A percentile compares a stretch with the other conserved stretches of the same genome.
Evolutionary conservation across 2,113 vertebrate genomes (phyloP).

Genomic region (Columba janthina): DNA sequence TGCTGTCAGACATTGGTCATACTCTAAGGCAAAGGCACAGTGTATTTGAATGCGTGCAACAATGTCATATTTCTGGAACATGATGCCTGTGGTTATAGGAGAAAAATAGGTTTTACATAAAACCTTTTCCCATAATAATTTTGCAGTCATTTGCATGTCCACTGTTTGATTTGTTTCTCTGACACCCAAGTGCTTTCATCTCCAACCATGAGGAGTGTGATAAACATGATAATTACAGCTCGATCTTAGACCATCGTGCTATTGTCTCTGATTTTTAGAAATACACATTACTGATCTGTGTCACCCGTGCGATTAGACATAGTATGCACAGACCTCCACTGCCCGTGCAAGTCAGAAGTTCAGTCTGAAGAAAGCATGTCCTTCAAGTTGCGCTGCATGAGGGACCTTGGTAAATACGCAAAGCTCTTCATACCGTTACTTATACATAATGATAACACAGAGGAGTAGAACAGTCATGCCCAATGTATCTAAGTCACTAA

Average conservation of each 20-base stretch:
- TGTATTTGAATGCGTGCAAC: background rate
- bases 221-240: background rate
- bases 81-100: background rate
- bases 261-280: background rate
- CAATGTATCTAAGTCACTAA: background rate
- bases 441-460: background rate
- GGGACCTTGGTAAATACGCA: background rate
- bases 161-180: background rate
- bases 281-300: accelerated
- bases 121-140: background rate
- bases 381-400: background rate
- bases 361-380: background rate
- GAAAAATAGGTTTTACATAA: background rate
- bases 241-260: background rate
- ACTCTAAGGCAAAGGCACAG: background rate
- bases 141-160: background rate
- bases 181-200: background rate
- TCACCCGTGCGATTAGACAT: background rate
- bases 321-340: background rate
- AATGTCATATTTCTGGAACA: background rate
- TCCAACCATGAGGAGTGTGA: background rate
- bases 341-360: background rate
- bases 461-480: background rate
- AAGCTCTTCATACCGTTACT: background rate
- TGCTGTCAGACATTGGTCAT: background rate